Evolutionary conservation across 92 coral and sea anemone species (phyloP).

Genomic region (Zoanthus sansibaricus): DNA sequence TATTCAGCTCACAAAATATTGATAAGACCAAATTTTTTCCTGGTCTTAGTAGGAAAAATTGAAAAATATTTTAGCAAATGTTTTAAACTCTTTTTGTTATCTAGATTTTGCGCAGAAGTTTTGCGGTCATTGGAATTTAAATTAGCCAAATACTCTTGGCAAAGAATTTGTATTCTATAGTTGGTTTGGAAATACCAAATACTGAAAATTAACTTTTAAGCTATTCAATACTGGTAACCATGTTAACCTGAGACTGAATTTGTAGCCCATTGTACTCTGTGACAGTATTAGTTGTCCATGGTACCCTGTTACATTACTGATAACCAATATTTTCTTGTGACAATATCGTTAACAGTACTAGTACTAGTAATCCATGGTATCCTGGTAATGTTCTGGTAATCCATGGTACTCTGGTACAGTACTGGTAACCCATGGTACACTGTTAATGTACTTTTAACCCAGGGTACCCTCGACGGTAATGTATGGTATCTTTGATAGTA

Average conservation of each 20-base stretch:
- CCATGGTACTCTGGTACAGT: neutral
- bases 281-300: neutral
- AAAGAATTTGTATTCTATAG: too few relatives aligned
- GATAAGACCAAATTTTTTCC: too few relatives aligned
- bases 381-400: neutral
- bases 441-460: neutral
- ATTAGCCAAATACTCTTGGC: too few relatives aligned
- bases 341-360: neutral
- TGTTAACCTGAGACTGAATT: neutral
- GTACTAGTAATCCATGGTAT: neutral
- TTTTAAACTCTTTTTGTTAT: too few relatives aligned
- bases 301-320: neutral
- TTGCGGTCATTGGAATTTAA: too few relatives aligned
- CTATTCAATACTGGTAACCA: neutral
- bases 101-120: too few relatives aligned
- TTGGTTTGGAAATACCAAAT: neutral
- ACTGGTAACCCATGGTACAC: neutral
- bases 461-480: neutral
- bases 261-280: neutral
- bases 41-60: too few relatives aligned
- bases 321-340: neutral
- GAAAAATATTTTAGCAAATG: too few relatives aligned
- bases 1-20: too few relatives aligned
- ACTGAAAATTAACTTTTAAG: too few relatives aligned
- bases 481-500: neutral